These are phyloP conservation scores for Nibea albiflora DNA, from an alignment of 2,113 vertebrate genomes.

Conservation along the genomic window DNA sequence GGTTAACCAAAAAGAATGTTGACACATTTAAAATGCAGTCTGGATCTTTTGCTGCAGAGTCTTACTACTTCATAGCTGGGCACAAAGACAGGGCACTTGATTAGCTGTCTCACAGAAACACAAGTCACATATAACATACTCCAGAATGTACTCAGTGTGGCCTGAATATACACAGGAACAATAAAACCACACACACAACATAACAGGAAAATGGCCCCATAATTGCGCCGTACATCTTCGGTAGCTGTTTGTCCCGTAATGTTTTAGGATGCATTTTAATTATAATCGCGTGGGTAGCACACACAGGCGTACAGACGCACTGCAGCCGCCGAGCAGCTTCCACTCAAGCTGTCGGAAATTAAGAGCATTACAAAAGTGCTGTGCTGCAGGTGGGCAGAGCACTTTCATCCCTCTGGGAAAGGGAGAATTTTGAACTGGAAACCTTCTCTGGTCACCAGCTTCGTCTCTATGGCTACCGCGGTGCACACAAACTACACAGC, in stretches of 20 bases:
- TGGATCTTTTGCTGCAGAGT: no score
- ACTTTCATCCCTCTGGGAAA: constrained; percentile 34
- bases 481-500: background rate
- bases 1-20: no score
- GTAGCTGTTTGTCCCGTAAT: background rate
- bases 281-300: constrained; percentile 20
- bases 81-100: no score
- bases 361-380: constrained; percentile 11
- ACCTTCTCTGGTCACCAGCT: constrained; percentile 11
- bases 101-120: no score
- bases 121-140: background rate
- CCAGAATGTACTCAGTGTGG: background rate
- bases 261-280: constrained; percentile 33
- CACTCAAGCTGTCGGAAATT: constrained; percentile 25
- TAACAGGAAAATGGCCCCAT: background rate
- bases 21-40: no score
- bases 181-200: background rate
- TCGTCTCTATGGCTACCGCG: constrained; percentile 27
- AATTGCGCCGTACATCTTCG: background rate
- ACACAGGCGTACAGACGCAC: background rate
- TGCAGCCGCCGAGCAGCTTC: constrained; percentile 12
- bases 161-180: background rate
- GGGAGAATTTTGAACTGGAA: constrained; percentile 23
- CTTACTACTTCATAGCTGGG: no score
- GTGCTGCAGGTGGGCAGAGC: constrained; percentile 44